phyloP scores from a whole-genome alignment of 2,113 vertebrate species.

The Antennarius striatus region DNA sequence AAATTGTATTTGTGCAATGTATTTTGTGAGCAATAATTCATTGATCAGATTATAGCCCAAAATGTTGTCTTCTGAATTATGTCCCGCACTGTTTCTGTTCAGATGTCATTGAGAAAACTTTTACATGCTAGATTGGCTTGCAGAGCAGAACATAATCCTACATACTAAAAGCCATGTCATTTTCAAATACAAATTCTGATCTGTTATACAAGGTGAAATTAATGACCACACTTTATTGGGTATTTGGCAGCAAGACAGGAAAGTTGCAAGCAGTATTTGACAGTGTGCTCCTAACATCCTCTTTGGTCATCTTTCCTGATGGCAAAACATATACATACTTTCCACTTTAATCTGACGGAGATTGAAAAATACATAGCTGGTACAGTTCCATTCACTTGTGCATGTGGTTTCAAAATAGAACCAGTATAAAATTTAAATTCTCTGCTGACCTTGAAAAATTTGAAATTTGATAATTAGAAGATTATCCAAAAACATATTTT shows the following conservation, averaged over 20 bases:
- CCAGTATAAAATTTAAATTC: neutral
- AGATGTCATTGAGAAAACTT: too few species aligned
- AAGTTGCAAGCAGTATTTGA: slow-evolving; percentile 51
- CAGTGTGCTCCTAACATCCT: slow-evolving; percentile 54
- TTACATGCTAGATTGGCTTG: too few species aligned
- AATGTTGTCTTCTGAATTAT: too few species aligned
- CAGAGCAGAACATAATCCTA: too few species aligned
- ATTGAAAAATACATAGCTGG: slow-evolving; percentile 4
- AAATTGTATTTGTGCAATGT: too few species aligned
- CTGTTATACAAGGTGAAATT: slow-evolving; percentile 50
- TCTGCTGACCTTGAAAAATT: neutral
- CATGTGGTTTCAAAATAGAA: neutral
- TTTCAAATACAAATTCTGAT: slow-evolving; percentile 16
- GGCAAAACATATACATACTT: slow-evolving; percentile 38
- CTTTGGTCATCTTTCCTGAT: slow-evolving; percentile 45
- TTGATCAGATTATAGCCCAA: too few species aligned
- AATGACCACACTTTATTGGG: slow-evolving; percentile 56
- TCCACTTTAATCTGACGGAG: slow-evolving; percentile 38
- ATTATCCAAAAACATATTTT: too few species aligned
- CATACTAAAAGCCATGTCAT: neutral
- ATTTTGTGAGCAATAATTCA: too few species aligned
- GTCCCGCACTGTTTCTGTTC: too few species aligned
- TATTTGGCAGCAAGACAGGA: slow-evolving; percentile 61
- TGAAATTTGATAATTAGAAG: too few species aligned
- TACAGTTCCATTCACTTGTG: slow-evolving; percentile 3